phyloP scores from a whole-genome alignment of 2,113 vertebrate species.

The Meles meles region DNA sequence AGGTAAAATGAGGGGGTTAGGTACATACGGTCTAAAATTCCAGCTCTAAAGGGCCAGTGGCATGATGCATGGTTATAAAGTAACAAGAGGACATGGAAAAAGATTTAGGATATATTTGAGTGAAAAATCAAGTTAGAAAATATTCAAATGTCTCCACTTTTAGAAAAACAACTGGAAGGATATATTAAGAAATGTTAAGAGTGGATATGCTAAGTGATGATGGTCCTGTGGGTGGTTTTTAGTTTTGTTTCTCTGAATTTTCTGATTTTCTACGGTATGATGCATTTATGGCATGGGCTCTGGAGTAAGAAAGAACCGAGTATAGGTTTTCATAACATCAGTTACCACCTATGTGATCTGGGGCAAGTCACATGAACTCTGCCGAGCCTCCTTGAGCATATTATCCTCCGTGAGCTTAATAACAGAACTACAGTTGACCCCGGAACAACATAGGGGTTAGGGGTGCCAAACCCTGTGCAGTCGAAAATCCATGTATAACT shows the following conservation, averaged over 20 bases:
- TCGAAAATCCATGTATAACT: neutral
- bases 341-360: neutral
- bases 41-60: neutral
- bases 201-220: neutral
- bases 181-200: neutral
- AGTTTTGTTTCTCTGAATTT: neutral
- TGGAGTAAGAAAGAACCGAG: neutral
- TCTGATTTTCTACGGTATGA: neutral
- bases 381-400: neutral
- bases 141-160: neutral
- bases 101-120: neutral
- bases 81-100: neutral
- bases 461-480: neutral
- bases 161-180: neutral
- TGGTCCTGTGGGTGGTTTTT: neutral
- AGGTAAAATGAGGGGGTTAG: neutral
- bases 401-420: neutral
- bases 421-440: neutral
- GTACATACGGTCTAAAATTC: neutral
- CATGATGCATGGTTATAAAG: neutral
- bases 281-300: neutral
- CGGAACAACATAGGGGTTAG: neutral
- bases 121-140: neutral
- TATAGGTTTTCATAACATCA: neutral
- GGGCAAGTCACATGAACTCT: neutral